Percentiles rank a stretch among this genome's conserved stretches.
These are phyloP conservation scores for Tangara arthus DNA, from an alignment of 2,797 vertebrate genomes.

Conservation along the genomic window DNA sequence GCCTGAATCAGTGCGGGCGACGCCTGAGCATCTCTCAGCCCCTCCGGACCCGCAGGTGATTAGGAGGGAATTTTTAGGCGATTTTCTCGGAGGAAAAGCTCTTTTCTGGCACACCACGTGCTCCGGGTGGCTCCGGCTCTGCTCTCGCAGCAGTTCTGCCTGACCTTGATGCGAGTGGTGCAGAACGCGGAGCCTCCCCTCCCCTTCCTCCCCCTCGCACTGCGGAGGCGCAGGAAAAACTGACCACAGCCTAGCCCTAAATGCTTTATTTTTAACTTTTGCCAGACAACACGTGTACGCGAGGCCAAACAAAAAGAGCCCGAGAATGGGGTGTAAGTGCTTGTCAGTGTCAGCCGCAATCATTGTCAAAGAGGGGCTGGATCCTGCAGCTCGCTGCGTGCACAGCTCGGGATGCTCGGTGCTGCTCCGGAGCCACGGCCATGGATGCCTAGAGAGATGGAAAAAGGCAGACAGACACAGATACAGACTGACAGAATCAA, in stretches of 20 bases:
- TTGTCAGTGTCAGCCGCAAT: constrained; percentile 36
- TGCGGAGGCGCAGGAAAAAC: neutral
- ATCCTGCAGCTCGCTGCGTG: neutral
- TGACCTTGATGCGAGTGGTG: constrained; percentile 43
- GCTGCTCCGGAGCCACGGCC: neutral
- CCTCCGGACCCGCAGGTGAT: neutral
- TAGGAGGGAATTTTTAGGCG: neutral
- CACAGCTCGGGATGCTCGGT: neutral
- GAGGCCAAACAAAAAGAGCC: constrained; percentile 1
- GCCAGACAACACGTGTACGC: constrained; percentile 22
- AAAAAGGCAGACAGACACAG: constrained; percentile 50
- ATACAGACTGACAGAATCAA: constrained; percentile 47
- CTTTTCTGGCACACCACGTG: neutral
- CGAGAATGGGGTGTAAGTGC: constrained; percentile 15
- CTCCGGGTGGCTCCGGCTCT: neutral
- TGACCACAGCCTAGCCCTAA: constrained; percentile 21
- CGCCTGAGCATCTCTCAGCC: neutral
- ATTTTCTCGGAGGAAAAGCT: neutral
- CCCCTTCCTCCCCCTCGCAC: neutral
- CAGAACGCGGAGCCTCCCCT: neutral
- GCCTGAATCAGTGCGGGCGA: neutral
- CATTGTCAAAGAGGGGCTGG: neutral
- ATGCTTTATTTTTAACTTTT: constrained; percentile 63
- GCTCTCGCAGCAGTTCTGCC: constrained; percentile 19
- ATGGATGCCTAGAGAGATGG: constrained; percentile 37